Conservation (phyloP, 2,888 invertebrate genomes). For the Thera obeliscata region DNA sequence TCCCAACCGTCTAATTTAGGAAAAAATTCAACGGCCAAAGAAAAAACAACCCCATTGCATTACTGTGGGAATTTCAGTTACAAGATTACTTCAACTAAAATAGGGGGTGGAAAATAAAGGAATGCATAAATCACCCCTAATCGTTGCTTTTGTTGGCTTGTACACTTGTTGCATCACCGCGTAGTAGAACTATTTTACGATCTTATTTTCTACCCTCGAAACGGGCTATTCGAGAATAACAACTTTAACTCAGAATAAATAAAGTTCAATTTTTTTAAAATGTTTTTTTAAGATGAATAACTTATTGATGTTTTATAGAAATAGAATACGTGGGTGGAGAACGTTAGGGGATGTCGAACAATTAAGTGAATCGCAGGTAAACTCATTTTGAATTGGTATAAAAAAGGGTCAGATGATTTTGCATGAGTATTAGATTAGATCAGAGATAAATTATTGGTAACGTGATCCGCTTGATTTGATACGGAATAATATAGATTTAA, state of each 20-base stretch:
- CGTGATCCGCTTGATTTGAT: conserved; percentile 25
- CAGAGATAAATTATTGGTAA: conserved; percentile 26
- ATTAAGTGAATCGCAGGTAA: conserved; percentile 78
- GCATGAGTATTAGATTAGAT: conserved; percentile 52
- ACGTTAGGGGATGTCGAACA: conserved; percentile 77
- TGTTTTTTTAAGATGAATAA: not conserved
- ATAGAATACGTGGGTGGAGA: conserved; percentile 64
- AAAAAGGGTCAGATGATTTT: conserved; percentile 58
- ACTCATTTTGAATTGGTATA: conserved; percentile 63
- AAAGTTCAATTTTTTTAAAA: conserved; percentile 24
- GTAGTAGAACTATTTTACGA: conserved; percentile 53
- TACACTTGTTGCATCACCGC: conserved; percentile 80
- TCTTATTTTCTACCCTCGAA: conserved; percentile 21
- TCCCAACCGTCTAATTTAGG: conserved; percentile 5
- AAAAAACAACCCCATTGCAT: conserved; percentile 47
- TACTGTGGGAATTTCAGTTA: conserved; percentile 83
- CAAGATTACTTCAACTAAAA: conserved; percentile 62
- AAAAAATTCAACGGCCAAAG: conserved; percentile 41
- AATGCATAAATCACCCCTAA: conserved; percentile 82
- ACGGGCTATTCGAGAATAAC: not conserved
- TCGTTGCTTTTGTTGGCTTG: conserved; percentile 71
- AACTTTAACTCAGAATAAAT: conserved; percentile 30
- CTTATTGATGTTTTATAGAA: conserved; percentile 42
- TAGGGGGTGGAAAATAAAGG: conserved; percentile 78
- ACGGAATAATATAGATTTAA: conserved; percentile 7